A percentile compares a stretch with the other conserved stretches of the same genome.
phyloP scores from a whole-genome alignment of 1,140 invertebrate species.

The Goniozus legneri region DNA sequence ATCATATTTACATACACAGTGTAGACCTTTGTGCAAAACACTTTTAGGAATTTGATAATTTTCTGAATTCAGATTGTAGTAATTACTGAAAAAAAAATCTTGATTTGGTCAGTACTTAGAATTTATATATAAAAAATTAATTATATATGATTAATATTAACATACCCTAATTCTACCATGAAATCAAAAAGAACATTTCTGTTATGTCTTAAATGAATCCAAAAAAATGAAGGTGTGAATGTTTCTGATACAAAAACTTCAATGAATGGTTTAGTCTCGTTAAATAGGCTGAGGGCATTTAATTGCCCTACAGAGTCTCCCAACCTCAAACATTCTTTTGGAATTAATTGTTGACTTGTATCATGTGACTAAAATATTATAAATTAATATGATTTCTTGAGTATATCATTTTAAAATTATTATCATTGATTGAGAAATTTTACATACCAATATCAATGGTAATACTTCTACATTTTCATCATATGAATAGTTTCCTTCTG shows the following conservation, averaged over 20 bases:
- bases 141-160: conserved; percentile 8
- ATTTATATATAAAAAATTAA: conserved; percentile 7
- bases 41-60: conserved; percentile 35
- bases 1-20: conserved; percentile 40
- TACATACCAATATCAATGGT: conserved; percentile 29
- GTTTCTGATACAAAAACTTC: conserved; percentile 33
- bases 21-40: conserved; percentile 36
- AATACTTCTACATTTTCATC: conserved; percentile 20
- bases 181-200: conserved; percentile 19
- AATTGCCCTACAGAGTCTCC: conserved; percentile 35
- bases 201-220: conserved; percentile 34
- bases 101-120: conserved; percentile 1
- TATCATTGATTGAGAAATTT: conserved; percentile 3
- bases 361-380: conserved; percentile 22
- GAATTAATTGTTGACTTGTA: conserved; percentile 20
- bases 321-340: conserved; percentile 28
- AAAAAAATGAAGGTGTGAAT: conserved; percentile 46
- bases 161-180: conserved; percentile 39
- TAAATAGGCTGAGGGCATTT: conserved; percentile 19
- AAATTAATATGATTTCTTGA: conserved; percentile 5
- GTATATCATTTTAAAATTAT: conserved; percentile 5
- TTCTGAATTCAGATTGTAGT: conserved; percentile 23
- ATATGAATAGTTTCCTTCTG: conserved; percentile 11
- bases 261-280: conserved; percentile 11
- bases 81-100: background rate